Evolutionary conservation across 2,888 invertebrate species (phyloP), one percentile per base, ranked within the genome.

Genomic region (Resseliella maxima): DNA sequence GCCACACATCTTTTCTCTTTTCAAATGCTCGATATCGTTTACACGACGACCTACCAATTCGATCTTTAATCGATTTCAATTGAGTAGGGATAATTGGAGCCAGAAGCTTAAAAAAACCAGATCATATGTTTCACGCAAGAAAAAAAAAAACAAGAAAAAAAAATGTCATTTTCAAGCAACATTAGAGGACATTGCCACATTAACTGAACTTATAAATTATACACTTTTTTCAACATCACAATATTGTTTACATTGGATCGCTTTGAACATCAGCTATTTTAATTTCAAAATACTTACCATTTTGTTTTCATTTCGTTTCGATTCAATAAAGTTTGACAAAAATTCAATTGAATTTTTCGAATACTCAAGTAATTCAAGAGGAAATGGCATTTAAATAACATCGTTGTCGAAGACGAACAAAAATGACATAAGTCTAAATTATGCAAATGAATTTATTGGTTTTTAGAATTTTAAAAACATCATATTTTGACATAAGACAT

Each of bases 161-260:
- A 35, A 72, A 72, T 72, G 72, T 35, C 72, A 35, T 72, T 72
- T 72, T 12, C 72, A n/a, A n/a, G n/a, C n/a, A 72, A 72, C 31
- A 72, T 72, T n/a, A 72, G 72, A 72, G 72, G 72, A 72, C 72
- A 31, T 72, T 72, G 72, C 72, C 72, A 72, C 72, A 72, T 72
- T 72, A 15, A 72, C 31, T 72, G 72, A 27, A 31, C 72, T 72
- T 35, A 31, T 35, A 72, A 72, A 72, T 72, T 72, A 72, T 72
- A 31, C 35, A 18, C 72, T 18, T 15, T 59, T 24, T 59, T 24
- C 24, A 59, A 24, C 59, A 59, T 24, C 59, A n/a, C n/a, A 24
- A 59, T 0, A 59, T 24, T 59, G 24, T n/a, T 59, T 24, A 18
- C 46, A 59, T 59, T n/a, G 18, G 21, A 50, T 50, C 15, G 18